phyloP scores from a whole-genome alignment of 2,113 vertebrate species.

The Odontesthes bonariensis region DNA sequence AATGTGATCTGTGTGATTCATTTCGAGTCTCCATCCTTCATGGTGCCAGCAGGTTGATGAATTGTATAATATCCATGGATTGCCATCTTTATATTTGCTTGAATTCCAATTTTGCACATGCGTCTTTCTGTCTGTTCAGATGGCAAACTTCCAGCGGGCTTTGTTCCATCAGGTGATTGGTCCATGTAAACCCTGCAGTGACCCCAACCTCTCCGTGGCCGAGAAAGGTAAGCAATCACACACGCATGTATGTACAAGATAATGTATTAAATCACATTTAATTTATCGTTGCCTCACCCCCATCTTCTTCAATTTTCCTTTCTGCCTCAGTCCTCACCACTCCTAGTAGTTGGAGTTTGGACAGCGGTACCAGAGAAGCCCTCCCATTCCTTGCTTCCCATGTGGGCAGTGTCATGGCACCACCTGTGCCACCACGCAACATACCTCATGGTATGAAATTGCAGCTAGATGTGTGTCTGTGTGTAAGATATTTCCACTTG shows the following conservation, averaged over 20 bases:
- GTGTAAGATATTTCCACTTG: neutral
- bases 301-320: too few species aligned
- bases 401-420: conserved; percentile 87
- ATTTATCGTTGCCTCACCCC: neutral
- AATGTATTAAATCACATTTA: neutral
- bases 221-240: conserved; percentile 89
- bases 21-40: neutral
- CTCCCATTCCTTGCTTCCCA: conserved; percentile 92
- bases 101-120: too few species aligned
- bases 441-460: conserved; percentile 85
- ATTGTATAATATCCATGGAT: too few species aligned
- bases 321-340: conserved; percentile 86
- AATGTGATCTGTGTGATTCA: neutral
- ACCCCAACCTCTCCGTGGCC: conserved; percentile 96
- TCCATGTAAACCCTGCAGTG: conserved; percentile 97
- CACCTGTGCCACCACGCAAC: conserved; percentile 92
- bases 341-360: conserved; percentile 97
- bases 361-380: conserved; percentile 92
- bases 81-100: too few species aligned
- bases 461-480: neutral
- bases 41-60: neutral
- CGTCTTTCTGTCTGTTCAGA: conserved; percentile 73
- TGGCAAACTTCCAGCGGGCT: conserved; percentile 91
- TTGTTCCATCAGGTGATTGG: conserved; percentile 97
- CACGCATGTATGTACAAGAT: neutral